Percentiles rank a stretch among this genome's conserved stretches.
Evolutionary conservation across 2,113 vertebrate genomes (phyloP).

Genomic region (Microcebus griseorufus): DNA sequence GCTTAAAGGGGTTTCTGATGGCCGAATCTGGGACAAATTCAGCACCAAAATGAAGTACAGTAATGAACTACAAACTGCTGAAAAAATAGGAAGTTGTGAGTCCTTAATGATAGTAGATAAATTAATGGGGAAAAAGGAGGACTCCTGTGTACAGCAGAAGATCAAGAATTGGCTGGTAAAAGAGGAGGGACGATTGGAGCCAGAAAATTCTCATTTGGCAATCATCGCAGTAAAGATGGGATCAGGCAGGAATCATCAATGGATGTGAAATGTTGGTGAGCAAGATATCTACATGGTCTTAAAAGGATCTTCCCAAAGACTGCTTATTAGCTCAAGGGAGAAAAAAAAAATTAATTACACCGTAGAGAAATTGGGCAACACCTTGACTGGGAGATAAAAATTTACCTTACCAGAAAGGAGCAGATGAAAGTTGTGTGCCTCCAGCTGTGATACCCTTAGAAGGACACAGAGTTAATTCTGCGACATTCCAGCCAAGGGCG

Average conservation of each 20-base stretch:
- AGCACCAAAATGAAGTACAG: not conserved
- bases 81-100: not conserved
- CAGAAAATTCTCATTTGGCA: not conserved
- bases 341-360: not conserved
- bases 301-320: not conserved
- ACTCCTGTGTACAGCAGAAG: not conserved
- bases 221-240: not conserved
- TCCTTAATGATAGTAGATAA: not conserved
- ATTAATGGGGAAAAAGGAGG: not conserved
- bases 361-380: not conserved
- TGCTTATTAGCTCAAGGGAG: constrained; percentile 3
- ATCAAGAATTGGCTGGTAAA: not conserved
- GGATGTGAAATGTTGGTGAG: not conserved
- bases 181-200: not conserved
- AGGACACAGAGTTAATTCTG: not conserved
- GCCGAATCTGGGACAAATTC: not conserved
- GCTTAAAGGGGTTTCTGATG: not conserved
- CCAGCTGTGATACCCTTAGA: not conserved
- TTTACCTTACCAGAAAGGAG: not conserved
- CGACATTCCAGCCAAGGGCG: not conserved
- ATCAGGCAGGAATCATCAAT: not conserved
- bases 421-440: not conserved
- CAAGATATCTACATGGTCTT: not conserved
- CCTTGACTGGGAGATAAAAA: not conserved
- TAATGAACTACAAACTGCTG: not conserved